These are phyloP conservation scores for Sceliomorpha sp. DNA, from an alignment of 2,888 invertebrate genomes.

Conservation along the genomic window DNA sequence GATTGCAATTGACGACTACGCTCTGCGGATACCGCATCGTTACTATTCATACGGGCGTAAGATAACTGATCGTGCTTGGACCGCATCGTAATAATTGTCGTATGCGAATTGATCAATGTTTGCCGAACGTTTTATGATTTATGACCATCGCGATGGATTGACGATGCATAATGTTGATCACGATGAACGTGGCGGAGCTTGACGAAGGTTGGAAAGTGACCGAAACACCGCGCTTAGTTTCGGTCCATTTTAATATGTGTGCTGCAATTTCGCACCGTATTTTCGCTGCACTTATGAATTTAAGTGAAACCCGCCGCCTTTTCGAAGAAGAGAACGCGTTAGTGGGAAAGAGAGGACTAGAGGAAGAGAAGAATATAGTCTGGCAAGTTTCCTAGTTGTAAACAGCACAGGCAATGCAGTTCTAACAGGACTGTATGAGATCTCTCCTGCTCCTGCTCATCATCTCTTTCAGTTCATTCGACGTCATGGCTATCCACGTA, in stretches of 20 bases:
- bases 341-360: background rate
- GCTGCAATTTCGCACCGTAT: slow-evolving; percentile 74
- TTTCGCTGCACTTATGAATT: slow-evolving; percentile 73
- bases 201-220: no score
- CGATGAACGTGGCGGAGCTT: no score
- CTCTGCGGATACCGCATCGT: slow-evolving; percentile 11
- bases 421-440: background rate
- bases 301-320: slow-evolving; percentile 57
- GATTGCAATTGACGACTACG: slow-evolving; percentile 23
- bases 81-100: no score
- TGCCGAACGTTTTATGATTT: no score
- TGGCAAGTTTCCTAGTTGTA: no score
- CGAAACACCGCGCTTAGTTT: no score
- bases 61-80: slow-evolving; percentile 4
- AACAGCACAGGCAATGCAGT: background rate
- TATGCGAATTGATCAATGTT: no score
- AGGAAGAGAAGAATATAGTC: background rate
- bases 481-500: slow-evolving; percentile 15
- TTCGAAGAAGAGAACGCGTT: slow-evolving; percentile 2
- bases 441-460: slow-evolving; percentile 3
- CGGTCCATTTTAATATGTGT: slow-evolving; percentile 60
- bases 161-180: no score
- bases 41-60: slow-evolving; percentile 18
- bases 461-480: slow-evolving; percentile 17
- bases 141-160: no score